Evolutionary conservation across 1,140 invertebrate species (phyloP), one percentile per base, ranked within the genome.

Genomic region (Cherax quadricarinatus): DNA sequence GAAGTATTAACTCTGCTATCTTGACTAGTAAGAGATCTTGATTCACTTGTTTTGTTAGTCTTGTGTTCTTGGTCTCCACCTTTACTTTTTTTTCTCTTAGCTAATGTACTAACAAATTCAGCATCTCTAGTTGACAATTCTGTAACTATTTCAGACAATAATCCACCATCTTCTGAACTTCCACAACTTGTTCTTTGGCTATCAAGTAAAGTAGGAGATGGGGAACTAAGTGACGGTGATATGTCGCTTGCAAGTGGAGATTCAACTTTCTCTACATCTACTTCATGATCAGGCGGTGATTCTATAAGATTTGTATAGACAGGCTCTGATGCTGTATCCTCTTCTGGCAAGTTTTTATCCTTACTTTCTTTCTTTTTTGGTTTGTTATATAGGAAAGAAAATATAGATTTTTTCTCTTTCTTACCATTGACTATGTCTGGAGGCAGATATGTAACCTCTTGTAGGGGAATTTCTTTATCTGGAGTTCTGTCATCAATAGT

Each of bases 401-500:
- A 94, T 81, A 94, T 92, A 24, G 88, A 90, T 51, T 94, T 94
- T 60, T 94, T 94, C 53, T 88, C 87, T 48, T 88, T 91, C 53
- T 78, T 91, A 5, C 75, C 60, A 70, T 90, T 84, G 66, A 49
- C 53, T 41, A 21, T 75, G 75, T 93, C 84, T 49, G 86, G 80
- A 82, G 92, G 51, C 12, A 83, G 78, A 82, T 91, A 86, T 18
- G 93, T 92, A 83, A 92, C 91, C 73, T 92, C 86, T 81, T 93
- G 70, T 70, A 92, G 24, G 18, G 70, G 60, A 16, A 79, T 70
- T 41, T 91, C 89, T 51, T 92, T 87, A 18, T 92, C 91, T 48
- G 93, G 92, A 70, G 93, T 89, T n/a, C 85, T 86, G 60, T 94
- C 93, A 86, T 94, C 93, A 91, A 94, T 94, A 48, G 93, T 94